Base-by-base conservation (phyloP, 2,797 vertebrate species). In the Aphelocoma californica region DNA sequence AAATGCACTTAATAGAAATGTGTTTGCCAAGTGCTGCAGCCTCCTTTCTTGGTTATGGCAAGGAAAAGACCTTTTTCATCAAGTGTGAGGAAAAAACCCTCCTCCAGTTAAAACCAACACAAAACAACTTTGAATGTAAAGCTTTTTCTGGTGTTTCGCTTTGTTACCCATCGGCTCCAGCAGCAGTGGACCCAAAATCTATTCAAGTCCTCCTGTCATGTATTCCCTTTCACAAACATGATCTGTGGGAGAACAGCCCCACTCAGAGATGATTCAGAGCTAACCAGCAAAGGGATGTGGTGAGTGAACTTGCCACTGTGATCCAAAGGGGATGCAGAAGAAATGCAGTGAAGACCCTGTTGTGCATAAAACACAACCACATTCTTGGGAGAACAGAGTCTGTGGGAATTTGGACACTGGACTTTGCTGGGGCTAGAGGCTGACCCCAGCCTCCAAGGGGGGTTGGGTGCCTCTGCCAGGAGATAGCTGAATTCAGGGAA, bases 1-100 rank as follows among this genome's bases (percentile, higher is more conserved):
- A 92, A 95, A 94, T 67, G 90, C 88, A 90, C 86, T 96, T 96
- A 96, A 81, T 13, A 86, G 82, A 91, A 81, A 57, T 86, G 86
- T 80, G 85, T 91, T 92, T 95, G 95, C 95, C 90, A 95, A 93
- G 66, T 51, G 56, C 83, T 88, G 70, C 92, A 79, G 91, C 56
- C 73, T 95, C 38, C 56, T 93, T 84, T 70, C 81, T 75, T 64
- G 65, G 56, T 93, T 86, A 86, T 16, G 70, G 42, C 3, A 11
- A 86, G 81, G 77, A 95, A 92, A 92, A 80, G 40, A 18, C 29
- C 61, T 51, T 83, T 81, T 90, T 86, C 31, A 66, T 81, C 77
- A 79, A 79, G 36, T 31, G 36, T 12, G 34, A 42, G 7, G 18
- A 3, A 71, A 78, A 17, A 13, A 18, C 0, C 24, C 21, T 57